Percentiles rank a stretch among this genome's conserved stretches.
phyloP scores from a whole-genome alignment of 2,797 vertebrate species.

The Chaetophractus vellerosus region DNA sequence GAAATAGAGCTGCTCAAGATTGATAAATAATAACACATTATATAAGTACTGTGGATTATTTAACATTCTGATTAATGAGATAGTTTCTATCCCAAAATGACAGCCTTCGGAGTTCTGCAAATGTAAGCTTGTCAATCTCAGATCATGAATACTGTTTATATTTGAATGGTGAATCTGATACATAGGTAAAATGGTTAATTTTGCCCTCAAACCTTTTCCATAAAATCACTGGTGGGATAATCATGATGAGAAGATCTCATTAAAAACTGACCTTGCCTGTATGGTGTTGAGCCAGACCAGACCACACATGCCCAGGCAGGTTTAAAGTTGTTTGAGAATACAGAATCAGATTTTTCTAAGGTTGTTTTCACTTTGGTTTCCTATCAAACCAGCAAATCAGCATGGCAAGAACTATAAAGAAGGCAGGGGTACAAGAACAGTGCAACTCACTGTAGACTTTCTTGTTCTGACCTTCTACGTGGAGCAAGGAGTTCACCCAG shows the following conservation, averaged over 20 bases:
- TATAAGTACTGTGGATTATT: slow-evolving; percentile 78
- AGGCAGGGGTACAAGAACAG: not conserved
- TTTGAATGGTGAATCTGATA: slow-evolving; percentile 68
- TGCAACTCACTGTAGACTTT: not conserved
- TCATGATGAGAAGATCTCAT: slow-evolving; percentile 62
- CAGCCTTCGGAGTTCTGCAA: slow-evolving; percentile 73
- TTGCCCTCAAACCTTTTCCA: slow-evolving; percentile 70
- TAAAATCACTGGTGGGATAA: slow-evolving; percentile 59
- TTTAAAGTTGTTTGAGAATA: slow-evolving; percentile 59
- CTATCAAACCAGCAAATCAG: not conserved
- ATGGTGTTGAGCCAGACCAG: slow-evolving; percentile 4
- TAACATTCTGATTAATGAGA: slow-evolving; percentile 80
- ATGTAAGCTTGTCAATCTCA: slow-evolving; percentile 81
- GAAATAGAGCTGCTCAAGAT: slow-evolving; percentile 73
- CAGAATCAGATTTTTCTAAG: slow-evolving; percentile 55
- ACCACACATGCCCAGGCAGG: slow-evolving; percentile 14
- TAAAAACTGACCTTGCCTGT: slow-evolving; percentile 60
- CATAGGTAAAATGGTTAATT: slow-evolving; percentile 70
- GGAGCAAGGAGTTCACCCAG: not conserved
- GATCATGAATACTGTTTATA: slow-evolving; percentile 75
- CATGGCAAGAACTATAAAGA: not conserved
- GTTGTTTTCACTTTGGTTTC: slow-evolving; percentile 31
- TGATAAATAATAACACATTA: slow-evolving; percentile 81
- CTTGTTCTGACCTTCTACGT: not conserved
- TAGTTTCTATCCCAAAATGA: slow-evolving; percentile 80